phyloP scores from a whole-genome alignment of 2,888 invertebrate genomes.

The Diaperis boleti region DNA sequence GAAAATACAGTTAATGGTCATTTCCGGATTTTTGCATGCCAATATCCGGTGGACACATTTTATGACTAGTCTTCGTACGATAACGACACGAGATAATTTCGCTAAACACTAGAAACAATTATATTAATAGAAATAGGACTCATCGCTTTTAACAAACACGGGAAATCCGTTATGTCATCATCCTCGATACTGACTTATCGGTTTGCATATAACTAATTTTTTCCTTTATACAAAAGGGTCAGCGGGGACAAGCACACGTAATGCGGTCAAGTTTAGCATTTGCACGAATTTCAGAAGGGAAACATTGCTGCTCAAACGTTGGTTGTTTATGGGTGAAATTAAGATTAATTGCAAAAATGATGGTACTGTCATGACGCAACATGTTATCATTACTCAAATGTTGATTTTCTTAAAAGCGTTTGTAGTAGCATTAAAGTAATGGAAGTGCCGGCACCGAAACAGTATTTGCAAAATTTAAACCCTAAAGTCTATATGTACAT shows the following conservation, averaged over 20 bases:
- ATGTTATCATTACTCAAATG: constrained; percentile 25
- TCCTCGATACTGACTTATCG: not conserved
- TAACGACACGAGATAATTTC: constrained; percentile 1
- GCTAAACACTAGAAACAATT: not conserved
- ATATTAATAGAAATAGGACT: constrained; percentile 1
- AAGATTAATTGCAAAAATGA: constrained; percentile 9
- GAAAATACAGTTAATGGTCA: constrained; percentile 8
- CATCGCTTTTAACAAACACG: constrained; percentile 3
- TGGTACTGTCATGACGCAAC: not conserved
- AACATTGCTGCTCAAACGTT: too few species aligned
- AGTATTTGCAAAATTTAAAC: constrained; percentile 16
- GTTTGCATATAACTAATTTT: not conserved
- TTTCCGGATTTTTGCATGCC: constrained; percentile 17
- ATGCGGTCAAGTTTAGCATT: not conserved
- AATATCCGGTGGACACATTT: not conserved
- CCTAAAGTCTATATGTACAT: not conserved
- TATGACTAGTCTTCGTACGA: not conserved
- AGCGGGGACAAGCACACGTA: not conserved
- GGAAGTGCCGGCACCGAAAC: constrained; percentile 8
- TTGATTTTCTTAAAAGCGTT: constrained; percentile 24
- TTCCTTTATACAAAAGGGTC: not conserved
- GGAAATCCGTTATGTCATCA: constrained; percentile 2
- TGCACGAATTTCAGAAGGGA: not conserved
- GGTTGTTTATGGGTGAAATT: too few species aligned
- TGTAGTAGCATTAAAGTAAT: constrained; percentile 16